phyloP scores from a whole-genome alignment of 2,113 vertebrate genomes.

The Pachypanchax playfairii region DNA sequence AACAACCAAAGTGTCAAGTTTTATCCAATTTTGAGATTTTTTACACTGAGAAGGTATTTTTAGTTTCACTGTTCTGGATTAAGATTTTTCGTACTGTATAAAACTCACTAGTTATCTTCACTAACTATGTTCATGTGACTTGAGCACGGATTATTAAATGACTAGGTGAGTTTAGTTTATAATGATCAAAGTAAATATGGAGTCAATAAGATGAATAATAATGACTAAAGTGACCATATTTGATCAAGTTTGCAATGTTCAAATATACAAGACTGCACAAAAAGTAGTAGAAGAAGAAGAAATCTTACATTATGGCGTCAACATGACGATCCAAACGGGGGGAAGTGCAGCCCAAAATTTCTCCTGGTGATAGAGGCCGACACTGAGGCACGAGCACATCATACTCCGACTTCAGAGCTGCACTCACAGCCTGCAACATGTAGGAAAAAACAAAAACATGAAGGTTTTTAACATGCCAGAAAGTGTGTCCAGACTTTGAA shows the following conservation, averaged over 20 bases:
- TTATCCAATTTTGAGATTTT: constrained; percentile 23
- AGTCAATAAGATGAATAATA: too few relatives aligned
- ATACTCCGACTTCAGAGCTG: constrained; percentile 85
- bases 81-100: constrained; percentile 29
- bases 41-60: constrained; percentile 42
- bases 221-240: constrained; percentile 24
- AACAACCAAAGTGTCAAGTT: constrained; percentile 29
- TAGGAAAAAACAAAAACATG: neutral
- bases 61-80: constrained; percentile 34
- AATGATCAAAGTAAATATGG: constrained; percentile 32
- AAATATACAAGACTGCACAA: constrained; percentile 10
- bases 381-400: constrained; percentile 90
- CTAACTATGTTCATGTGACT: constrained; percentile 31
- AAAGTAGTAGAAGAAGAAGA: constrained; percentile 12
- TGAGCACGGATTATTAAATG: constrained; percentile 38
- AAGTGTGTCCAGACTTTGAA: neutral
- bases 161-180: constrained; percentile 27
- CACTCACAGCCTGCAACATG: constrained; percentile 71
- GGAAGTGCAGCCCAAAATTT: constrained; percentile 94
- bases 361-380: constrained; percentile 95
- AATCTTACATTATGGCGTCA: constrained; percentile 90
- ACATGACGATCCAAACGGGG: constrained; percentile 83
- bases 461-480: neutral
- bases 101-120: constrained; percentile 34
- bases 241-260: constrained; percentile 16